Conservation (phyloP, 2,888 invertebrate genomes). For the Aspidiotus destructor region DNA sequence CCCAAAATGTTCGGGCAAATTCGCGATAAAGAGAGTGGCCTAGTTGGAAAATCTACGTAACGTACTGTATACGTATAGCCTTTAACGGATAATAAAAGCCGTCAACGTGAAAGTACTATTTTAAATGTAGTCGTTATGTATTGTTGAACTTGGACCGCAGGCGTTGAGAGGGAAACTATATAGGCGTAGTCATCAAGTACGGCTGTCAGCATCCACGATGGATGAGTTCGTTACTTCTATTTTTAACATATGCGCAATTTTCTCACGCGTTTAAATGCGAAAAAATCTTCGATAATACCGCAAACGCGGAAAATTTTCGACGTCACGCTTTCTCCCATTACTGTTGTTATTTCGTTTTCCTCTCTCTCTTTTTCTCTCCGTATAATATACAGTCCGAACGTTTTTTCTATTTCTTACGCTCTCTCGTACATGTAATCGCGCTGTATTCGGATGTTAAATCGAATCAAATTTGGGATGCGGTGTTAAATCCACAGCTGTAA, state of each 20-base stretch:
- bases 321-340: slow-evolving; percentile 1
- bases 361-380: background rate
- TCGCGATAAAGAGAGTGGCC: too few relatives aligned
- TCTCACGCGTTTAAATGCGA: slow-evolving; percentile 26
- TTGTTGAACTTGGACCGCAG: background rate
- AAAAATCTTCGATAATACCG: slow-evolving; percentile 19
- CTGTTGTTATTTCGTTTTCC: background rate
- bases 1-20: too few relatives aligned
- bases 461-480: too few relatives aligned
- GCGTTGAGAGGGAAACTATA: background rate
- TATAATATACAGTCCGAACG: too few relatives aligned
- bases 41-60: slow-evolving; percentile 2
- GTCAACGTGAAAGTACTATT: slow-evolving; percentile 4
- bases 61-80: too few relatives aligned
- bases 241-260: slow-evolving; percentile 27
- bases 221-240: slow-evolving; percentile 23
- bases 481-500: too few relatives aligned
- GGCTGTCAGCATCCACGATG: slow-evolving; percentile 27
- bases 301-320: background rate
- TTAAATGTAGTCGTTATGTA: slow-evolving; percentile 4
- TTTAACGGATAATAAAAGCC: background rate
- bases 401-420: too few relatives aligned
- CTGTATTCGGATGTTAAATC: too few relatives aligned
- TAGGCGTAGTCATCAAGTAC: slow-evolving; percentile 3
- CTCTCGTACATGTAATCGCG: too few relatives aligned